Evolutionary conservation across 2,113 vertebrate genomes (phyloP), one percentile per base, ranked within the genome.

Genomic region (Anser cygnoides): DNA sequence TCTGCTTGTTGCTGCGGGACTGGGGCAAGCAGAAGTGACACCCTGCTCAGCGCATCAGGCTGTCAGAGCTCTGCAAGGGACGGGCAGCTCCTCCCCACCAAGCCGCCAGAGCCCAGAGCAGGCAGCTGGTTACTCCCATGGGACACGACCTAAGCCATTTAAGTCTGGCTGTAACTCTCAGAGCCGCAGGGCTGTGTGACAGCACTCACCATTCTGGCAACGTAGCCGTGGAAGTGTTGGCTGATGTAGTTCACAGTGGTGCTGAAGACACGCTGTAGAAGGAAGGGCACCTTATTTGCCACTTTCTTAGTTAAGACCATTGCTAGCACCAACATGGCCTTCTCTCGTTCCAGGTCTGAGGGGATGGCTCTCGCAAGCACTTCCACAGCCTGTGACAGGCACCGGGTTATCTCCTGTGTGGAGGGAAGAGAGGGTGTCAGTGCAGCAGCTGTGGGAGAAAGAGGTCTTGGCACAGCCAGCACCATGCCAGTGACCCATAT

Each of bases 251-350:
- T 96, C 91, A 98, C 55, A 0, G 98, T 93, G 2, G 95, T 88
- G 55, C 5, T 52, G 43, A 98, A 99, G 72, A 98, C 97, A n/a
- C 21, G 74, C 0, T 41, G 92, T 4, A 99, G 97, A 62, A 99
- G 91, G 7, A n/a, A 58, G 0, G 99, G 99, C 6, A 96, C 71
- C 21, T 78, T 97, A 18, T 97, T 76, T 0, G 97, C 98, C 65
- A 99, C 98, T 25, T 97, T 97, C 91, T 96, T 99, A 93, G 98
- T 98, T 84, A 99, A 59, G 5, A 98, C 90, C 97, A 99, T 98
- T 17, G 98, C 94, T 62, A 99, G 76, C 65, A 98, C 96, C 90
- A 99, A 19, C 41, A 84, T 73, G 58, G 98, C 94, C 52, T 96
- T 98, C 94, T 99, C 99, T 21, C 65, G 71, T 1, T 98, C 97